Percentiles rank a stretch among this genome's conserved stretches.
These are phyloP conservation scores for Pseudomyrmex concolor DNA, from an alignment of 1,140 invertebrate species.

Conservation along the genomic window DNA sequence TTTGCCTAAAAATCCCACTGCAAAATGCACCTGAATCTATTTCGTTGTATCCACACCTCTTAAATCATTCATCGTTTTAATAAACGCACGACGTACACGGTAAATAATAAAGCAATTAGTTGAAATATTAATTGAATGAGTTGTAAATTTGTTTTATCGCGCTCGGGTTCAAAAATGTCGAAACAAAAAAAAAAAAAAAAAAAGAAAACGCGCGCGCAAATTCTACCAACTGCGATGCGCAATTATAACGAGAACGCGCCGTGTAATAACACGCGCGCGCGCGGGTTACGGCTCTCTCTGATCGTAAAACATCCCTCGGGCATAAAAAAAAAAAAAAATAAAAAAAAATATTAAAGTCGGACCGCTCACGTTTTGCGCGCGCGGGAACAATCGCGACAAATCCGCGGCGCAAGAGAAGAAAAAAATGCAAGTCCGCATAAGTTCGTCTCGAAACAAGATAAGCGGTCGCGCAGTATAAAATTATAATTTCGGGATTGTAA, in stretches of 20 bases:
- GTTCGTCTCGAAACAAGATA: conserved; percentile 21
- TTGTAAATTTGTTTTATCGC: conserved; percentile 10
- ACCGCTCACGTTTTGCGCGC: conserved; percentile 31
- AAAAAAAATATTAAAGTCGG: conserved; percentile 38
- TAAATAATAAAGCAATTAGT: conserved; percentile 47
- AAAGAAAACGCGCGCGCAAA: not conserved
- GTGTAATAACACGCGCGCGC: too few relatives aligned
- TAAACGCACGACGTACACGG: not conserved
- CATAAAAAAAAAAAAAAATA: not conserved
- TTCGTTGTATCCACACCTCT: not conserved
- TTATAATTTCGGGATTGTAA: conserved; percentile 19
- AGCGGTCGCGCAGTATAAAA: conserved; percentile 24
- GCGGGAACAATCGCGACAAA: conserved; percentile 31
- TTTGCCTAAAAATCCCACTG: conserved; percentile 5
- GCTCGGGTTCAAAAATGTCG: not conserved
- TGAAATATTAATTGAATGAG: conserved; percentile 41
- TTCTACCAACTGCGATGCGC: not conserved
- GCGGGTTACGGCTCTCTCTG: not conserved
- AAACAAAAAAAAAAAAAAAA: not conserved
- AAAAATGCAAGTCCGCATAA: not conserved
- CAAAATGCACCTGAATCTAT: conserved; percentile 23
- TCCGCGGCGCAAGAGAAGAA: conserved; percentile 5
- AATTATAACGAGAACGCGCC: conserved; percentile 18
- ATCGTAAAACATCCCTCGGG: conserved; percentile 29
- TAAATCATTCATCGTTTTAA: conserved; percentile 5